phyloP scores from a whole-genome alignment of 2,797 vertebrate species.

The Ptychadena robeensis region DNA sequence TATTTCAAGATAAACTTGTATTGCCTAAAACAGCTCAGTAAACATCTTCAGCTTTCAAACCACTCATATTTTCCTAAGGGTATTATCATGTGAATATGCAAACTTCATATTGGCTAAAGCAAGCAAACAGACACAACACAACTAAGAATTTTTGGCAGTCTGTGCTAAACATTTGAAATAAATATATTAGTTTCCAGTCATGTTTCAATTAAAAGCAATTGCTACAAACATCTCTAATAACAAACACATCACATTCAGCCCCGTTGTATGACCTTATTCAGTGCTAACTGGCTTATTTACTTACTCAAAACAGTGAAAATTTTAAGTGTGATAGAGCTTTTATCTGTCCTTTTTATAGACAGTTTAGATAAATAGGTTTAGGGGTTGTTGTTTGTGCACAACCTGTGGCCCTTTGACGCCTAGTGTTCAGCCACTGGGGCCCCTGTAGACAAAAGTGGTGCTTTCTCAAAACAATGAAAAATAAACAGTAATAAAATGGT shows the following conservation, averaged over 20 bases:
- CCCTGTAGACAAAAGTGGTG: too few relatives aligned
- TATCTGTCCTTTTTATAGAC: too few relatives aligned
- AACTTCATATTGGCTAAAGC: conserved; percentile 21
- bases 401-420: too few relatives aligned
- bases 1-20: conserved; percentile 15
- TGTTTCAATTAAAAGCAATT: conserved; percentile 24
- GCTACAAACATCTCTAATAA: background rate
- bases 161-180: conserved; percentile 6
- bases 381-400: too few relatives aligned
- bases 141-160: conserved; percentile 30
- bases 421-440: too few relatives aligned
- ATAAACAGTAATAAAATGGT: too few relatives aligned
- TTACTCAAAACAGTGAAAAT: background rate
- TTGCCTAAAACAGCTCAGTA: conserved; percentile 6
- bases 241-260: background rate
- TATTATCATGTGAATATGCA: conserved; percentile 46
- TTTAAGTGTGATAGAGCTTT: too few relatives aligned
- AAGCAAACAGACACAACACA: conserved; percentile 33
- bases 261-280: background rate
- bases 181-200: conserved; percentile 17
- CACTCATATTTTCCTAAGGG: conserved; percentile 32
- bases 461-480: too few relatives aligned
- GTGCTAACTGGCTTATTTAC: background rate
- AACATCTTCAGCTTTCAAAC: conserved; percentile 32
- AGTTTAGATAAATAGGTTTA: too few relatives aligned